These are phyloP conservation scores for Arizona elegans DNA, from an alignment of 2,113 vertebrate species.

Conservation along the genomic window DNA sequence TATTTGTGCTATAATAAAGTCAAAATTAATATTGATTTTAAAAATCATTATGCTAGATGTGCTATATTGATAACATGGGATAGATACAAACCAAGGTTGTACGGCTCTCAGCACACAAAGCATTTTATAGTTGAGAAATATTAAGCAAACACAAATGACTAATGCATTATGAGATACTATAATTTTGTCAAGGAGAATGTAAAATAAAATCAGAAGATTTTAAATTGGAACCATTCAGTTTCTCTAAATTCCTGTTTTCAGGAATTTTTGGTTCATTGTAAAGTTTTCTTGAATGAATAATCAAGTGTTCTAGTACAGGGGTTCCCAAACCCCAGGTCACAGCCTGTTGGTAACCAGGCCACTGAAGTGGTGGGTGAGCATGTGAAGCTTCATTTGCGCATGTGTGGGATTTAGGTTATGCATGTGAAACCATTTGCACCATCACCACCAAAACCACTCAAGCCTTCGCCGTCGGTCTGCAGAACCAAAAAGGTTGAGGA, in stretches of 20 bases:
- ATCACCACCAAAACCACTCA: too few species aligned
- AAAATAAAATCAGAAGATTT: not conserved
- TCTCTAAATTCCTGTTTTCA: not conserved
- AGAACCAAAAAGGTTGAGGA: too few species aligned
- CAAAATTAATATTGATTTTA: not conserved
- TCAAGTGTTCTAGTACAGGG: not conserved
- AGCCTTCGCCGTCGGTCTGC: too few species aligned
- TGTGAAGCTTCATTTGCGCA: too few species aligned
- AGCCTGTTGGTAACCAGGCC: too few species aligned
- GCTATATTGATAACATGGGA: not conserved
- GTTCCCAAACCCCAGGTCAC: too few species aligned
- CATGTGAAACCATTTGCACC: too few species aligned
- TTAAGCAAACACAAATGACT: not conserved
- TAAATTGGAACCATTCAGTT: not conserved
- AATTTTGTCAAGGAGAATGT: not conserved
- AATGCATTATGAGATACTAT: not conserved
- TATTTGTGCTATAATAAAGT: not conserved
- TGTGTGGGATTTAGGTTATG: too few species aligned
- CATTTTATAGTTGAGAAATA: not conserved
- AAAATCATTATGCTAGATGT: not conserved
- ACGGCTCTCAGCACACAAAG: not conserved
- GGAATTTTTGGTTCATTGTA: not conserved
- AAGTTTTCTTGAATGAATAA: not conserved
- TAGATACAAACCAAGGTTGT: not conserved
- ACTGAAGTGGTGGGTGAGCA: too few species aligned